phyloP scores from a whole-genome alignment of 2,797 vertebrate species.

The Tinamus major region DNA sequence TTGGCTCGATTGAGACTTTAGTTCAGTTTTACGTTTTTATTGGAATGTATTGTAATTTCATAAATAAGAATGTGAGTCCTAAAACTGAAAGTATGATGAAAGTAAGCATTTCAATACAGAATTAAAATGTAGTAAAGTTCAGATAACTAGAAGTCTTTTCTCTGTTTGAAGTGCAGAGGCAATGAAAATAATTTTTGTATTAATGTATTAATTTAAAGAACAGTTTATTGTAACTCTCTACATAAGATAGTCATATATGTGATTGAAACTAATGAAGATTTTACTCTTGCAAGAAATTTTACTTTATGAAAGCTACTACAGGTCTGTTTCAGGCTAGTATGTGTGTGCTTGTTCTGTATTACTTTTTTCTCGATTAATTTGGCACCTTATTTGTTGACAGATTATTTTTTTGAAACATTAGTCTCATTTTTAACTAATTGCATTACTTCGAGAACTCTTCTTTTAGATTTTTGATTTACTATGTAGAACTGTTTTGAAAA shows the following conservation, averaged over 20 bases:
- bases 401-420: no score
- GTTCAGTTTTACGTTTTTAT: not conserved
- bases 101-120: not conserved
- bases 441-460: not conserved
- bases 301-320: not conserved
- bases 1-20: not conserved
- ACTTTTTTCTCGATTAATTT: no score
- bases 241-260: not conserved
- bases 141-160: no score
- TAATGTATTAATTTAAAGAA: not conserved
- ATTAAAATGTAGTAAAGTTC: not conserved
- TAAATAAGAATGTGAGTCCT: no score
- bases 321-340: not conserved
- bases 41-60: not conserved
- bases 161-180: not conserved
- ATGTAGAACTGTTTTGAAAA: not conserved
- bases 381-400: no score
- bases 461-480: not conserved
- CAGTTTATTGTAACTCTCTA: not conserved
- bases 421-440: not conserved
- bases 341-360: not conserved
- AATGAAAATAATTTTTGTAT: not conserved
- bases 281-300: not conserved
- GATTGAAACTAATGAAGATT: not conserved
- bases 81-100: no score